A percentile compares a stretch with the other conserved stretches of the same genome.
These are phyloP conservation scores for Anadara kagoshimensis DNA, from an alignment of 1,140 invertebrate species.

Conservation along the genomic window DNA sequence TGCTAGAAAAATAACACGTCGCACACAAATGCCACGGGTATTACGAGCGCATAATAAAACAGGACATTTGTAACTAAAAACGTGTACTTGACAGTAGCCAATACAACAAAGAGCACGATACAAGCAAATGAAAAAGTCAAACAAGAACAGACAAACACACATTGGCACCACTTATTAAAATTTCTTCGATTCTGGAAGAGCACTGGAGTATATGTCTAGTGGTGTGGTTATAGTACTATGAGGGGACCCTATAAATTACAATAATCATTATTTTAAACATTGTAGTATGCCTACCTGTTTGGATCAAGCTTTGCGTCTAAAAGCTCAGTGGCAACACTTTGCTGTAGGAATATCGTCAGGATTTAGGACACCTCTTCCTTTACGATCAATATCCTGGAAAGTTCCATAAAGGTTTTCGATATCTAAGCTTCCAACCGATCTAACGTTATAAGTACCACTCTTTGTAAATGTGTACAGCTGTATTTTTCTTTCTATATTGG, in stretches of 20 bases:
- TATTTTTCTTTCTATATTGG: slow-evolving; percentile 21
- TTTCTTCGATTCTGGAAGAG: too few relatives aligned
- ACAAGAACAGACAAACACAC: too few relatives aligned
- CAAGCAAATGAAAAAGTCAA: too few relatives aligned
- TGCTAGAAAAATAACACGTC: too few relatives aligned
- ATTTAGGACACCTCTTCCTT: slow-evolving; percentile 25
- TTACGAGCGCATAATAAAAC: too few relatives aligned
- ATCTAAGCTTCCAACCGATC: slow-evolving; percentile 21
- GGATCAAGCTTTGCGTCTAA: slow-evolving; percentile 7
- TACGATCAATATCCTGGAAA: slow-evolving; percentile 28
- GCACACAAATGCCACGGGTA: too few relatives aligned
- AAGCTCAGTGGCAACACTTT: slow-evolving; percentile 6
- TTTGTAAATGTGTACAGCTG: slow-evolving; percentile 24
- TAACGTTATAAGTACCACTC: slow-evolving; percentile 21
- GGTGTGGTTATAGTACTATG: too few relatives aligned
- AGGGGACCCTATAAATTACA: background rate
- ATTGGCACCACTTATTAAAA: too few relatives aligned
- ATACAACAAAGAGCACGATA: too few relatives aligned
- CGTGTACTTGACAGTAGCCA: too few relatives aligned
- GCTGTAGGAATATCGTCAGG: slow-evolving; percentile 29
- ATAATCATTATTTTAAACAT: background rate
- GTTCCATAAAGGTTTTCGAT: slow-evolving; percentile 30
- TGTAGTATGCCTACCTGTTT: slow-evolving; percentile 23
- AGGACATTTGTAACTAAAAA: too few relatives aligned
- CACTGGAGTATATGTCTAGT: too few relatives aligned